Evolutionary conservation across 2,113 vertebrate species (phyloP), one percentile per base, ranked within the genome.

Genomic region (Corythoichthys intestinalis): DNA sequence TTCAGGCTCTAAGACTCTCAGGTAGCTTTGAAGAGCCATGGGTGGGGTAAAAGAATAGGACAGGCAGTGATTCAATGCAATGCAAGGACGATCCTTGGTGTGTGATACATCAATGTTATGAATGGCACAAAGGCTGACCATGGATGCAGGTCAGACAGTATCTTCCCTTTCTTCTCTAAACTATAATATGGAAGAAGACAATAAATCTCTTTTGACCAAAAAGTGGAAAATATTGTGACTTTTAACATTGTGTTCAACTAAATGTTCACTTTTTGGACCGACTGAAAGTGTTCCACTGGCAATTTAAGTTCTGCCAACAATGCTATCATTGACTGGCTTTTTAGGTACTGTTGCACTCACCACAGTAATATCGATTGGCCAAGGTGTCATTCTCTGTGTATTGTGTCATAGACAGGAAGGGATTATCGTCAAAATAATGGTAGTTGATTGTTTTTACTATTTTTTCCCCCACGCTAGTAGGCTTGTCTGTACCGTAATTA

Each of bases 21-120:
- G 71, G 69, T 59, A 39, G 67, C 80, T 83, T 82, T 82, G 76
- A 83, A 73, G 75, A 63, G 66, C 17, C 1, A 11, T 2, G 41
- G 41, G 60, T 44, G 0, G 47, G 57, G 48, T 10, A 48, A 57
- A 13, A 64, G 34, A 57, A 59, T 34, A 47, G 58, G 74, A 38
- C 58, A 59, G 47, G 47, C 9, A 62, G 38, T 2, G 17, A 44
- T 11, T 44, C 59, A 62, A 9, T 17, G 17, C 50, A 58, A 46
- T n/a, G 9, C 35, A 14, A 57, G 57, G 65, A 75, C 61, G 11
- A 56, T 17, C 39, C 53, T 28, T 20, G 41, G 28, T 15, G 13
- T 66, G 65, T 48, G 65, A 73, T 34, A 58, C n/a, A 54, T 35
- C 37, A 15, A 61, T 41, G 37, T 56, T 75, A 75, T 5, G 8